Evolutionary conservation across 2,888 invertebrate species (phyloP).

Genomic region (Magallana nippona): DNA sequence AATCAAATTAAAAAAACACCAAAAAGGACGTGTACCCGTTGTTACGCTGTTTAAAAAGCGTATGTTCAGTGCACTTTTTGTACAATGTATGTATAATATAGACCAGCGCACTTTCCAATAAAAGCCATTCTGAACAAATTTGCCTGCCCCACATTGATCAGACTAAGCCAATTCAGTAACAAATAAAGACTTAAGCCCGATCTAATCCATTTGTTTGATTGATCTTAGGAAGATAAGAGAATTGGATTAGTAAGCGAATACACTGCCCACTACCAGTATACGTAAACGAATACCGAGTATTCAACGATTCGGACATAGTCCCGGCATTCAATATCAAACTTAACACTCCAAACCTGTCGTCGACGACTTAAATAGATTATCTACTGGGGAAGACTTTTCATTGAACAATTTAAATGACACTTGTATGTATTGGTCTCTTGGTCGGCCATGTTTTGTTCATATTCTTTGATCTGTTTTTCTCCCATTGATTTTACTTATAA

Average conservation of each 20-base stretch:
- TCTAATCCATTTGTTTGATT: constrained; percentile 25
- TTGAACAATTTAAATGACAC: neutral
- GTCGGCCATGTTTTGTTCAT: neutral
- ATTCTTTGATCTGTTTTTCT: neutral
- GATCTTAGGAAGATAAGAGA: constrained; percentile 30
- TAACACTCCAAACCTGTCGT: neutral
- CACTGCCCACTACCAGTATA: neutral
- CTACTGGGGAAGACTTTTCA: neutral
- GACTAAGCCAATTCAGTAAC: neutral
- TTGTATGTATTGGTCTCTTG: neutral
- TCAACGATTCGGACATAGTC: neutral
- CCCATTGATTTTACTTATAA: neutral
- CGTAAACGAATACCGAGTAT: neutral
- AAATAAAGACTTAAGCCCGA: neutral
- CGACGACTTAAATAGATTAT: neutral
- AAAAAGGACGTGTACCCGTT: too few species aligned
- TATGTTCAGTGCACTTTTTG: too few species aligned
- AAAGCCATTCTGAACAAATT: neutral
- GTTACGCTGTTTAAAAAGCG: too few species aligned
- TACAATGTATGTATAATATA: too few species aligned
- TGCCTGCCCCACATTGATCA: neutral
- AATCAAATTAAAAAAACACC: too few species aligned
- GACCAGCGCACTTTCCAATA: neutral
- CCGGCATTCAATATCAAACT: neutral
- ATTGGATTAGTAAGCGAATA: constrained; percentile 19